phyloP scores from a whole-genome alignment of 2,888 invertebrate genomes.

The Heteromurus nitidus region DNA sequence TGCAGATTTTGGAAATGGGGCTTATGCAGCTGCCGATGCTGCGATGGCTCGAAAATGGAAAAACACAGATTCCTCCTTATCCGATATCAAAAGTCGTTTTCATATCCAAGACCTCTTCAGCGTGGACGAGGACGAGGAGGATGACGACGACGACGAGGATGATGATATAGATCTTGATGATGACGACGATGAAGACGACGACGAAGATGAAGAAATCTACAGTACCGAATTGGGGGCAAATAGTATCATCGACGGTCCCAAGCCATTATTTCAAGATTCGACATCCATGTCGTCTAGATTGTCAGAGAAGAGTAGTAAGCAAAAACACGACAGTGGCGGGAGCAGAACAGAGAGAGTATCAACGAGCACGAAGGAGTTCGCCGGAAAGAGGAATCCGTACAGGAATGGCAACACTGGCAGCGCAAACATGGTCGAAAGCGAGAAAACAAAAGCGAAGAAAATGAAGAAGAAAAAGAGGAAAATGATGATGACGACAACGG shows the following conservation, averaged over 20 bases:
- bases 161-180: constrained; percentile 44
- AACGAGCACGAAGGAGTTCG: constrained; percentile 22
- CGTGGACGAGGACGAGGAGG: constrained; percentile 51
- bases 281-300: constrained; percentile 38
- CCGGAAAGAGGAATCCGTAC: constrained; percentile 16
- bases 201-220: constrained; percentile 40
- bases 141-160: constrained; percentile 49
- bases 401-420: neutral
- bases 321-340: constrained; percentile 36
- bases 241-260: constrained; percentile 31
- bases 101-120: constrained; percentile 29
- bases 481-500: constrained; percentile 35
- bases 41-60: constrained; percentile 32
- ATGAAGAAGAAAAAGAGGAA: constrained; percentile 43
- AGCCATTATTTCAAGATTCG: constrained; percentile 29
- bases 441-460: constrained; percentile 29
- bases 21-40: constrained; percentile 42
- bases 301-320: constrained; percentile 47
- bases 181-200: constrained; percentile 33
- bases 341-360: no score
- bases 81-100: constrained; percentile 29
- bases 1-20: constrained; percentile 46
- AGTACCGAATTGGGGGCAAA: no score
- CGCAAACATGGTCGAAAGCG: constrained; percentile 4
- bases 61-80: neutral